Evolutionary conservation across 2,113 vertebrate genomes (phyloP), one percentile per base, ranked within the genome.

Genomic region (Boleophthalmus pectinirostris): DNA sequence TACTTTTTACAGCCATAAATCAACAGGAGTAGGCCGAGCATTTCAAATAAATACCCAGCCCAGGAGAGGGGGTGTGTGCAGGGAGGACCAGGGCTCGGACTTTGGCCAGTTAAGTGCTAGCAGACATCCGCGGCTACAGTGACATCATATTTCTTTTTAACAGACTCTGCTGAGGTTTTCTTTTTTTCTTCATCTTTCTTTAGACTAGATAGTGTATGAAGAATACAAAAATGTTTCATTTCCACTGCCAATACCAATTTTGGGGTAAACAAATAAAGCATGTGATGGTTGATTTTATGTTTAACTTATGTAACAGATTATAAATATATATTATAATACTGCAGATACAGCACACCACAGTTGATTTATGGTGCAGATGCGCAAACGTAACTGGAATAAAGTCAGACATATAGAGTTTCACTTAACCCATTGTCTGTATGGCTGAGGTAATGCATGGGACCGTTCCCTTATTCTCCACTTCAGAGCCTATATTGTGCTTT

Each of bases 41-140:
- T 87, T 87, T 87, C 79, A 89, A 85, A 91, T 90, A 91, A 90
- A 91, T 87, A 86, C 80, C 45, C 45, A 72, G 83, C 77, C 77
- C 58, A 15, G 38, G 75, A 77, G 69, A 75, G 68, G 61, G 45
- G 77, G 74, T 24, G 46, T 66, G 23, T 65, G 66, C 0, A 43
- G 63, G 65, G 54, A 46, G 54, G 57, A 75, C 64, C 15, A 68
- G 61, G 51, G 78, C 72, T 82, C 25, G n/a, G 70, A 73, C 78
- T 87, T 77, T 75, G 72, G 66, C 77, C 69, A 75, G 71, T 75
- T 43, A 46, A 70, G 72, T 25, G 4, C 60, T 79, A 64, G 72
- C 46, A 77, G 76, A 69, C 45, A 77, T 77, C 68, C 73, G 16
- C 9, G 63, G 67, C 63, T 68, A 5, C 57, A 69, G 35, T 80